Conservation (phyloP, 2,797 vertebrate genomes). For the Cryptoprocta ferox region DNA sequence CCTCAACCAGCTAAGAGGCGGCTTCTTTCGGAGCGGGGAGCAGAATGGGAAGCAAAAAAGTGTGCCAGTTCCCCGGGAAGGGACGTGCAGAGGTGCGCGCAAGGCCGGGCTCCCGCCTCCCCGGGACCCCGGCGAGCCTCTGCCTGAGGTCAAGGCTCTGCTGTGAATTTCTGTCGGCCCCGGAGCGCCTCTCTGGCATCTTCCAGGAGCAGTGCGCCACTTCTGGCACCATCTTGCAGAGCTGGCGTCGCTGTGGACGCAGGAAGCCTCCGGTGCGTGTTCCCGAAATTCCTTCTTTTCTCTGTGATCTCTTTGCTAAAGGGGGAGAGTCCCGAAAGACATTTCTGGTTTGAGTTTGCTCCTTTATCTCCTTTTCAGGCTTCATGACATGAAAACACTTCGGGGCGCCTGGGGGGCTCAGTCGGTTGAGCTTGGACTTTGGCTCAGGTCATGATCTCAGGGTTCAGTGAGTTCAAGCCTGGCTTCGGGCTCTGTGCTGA, state of each 20-base stretch:
- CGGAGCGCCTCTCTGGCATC: neutral
- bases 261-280: neutral
- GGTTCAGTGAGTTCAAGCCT: too few species aligned
- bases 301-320: neutral
- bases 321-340: neutral
- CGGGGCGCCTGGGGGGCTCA: too few species aligned
- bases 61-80: neutral
- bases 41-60: neutral
- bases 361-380: neutral
- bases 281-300: neutral
- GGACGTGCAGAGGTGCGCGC: accelerated
- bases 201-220: neutral
- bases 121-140: neutral
- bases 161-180: neutral
- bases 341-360: neutral
- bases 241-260: neutral
- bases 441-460: too few species aligned
- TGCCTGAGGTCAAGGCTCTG: too few species aligned
- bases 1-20: neutral
- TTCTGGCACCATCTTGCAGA: neutral
- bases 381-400: neutral
- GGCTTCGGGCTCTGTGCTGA: too few species aligned
- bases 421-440: too few species aligned
- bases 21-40: neutral
- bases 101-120: neutral